Evolutionary conservation across 1,140 invertebrate genomes (phyloP), one percentile per base, ranked within the genome.

Genomic region (Gryon sp.): DNA sequence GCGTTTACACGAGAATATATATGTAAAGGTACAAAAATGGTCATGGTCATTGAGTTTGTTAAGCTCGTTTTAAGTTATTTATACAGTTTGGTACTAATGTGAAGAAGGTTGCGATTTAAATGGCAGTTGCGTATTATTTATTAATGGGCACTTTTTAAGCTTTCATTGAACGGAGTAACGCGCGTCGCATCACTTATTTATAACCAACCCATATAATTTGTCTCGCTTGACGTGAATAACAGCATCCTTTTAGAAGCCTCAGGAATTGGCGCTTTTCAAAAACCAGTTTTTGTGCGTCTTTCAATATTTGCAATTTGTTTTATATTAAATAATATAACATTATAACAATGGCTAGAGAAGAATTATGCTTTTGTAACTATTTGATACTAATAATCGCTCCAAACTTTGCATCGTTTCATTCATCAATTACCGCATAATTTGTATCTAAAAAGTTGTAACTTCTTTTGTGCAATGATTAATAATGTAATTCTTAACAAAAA

Each of bases 101-200:
- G 28, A 60, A 34, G 19, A 16, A 45, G 15, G 9, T 8, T n/a
- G 15, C 32, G 48, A 46, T 41, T 68, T 48, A 46, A 68, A 46
- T 68, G 32, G 15, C 41, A 55, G 5, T 24, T 14, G 43, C 2
- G 45, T 34, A 68, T 57, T 48, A 30, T 57, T 68, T 48, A 68
- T 57, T 55, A 55, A 66, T 46, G 62, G 14, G 15, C 5, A 7
- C 36, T 66, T 65, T 55, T 46, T 45, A 30, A 41, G 32, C 34
- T 68, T 32, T 68, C 48, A 57, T 68, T 48, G 52, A 41, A 57
- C 32, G n/a, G 32, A 41, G 19, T 57, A 40, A 68, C n/a, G 32
- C 16, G 28, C 28, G 30, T 14, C 30, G 8, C 32, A 32, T 68
- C 43, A 41, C 50, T 48, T 68, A 68, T 57, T 57, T 57, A 68